A percentile compares a stretch with the other conserved stretches of the same genome.
Evolutionary conservation across 2,113 vertebrate genomes (phyloP).

Genomic region (Phodopus roborovskii): DNA sequence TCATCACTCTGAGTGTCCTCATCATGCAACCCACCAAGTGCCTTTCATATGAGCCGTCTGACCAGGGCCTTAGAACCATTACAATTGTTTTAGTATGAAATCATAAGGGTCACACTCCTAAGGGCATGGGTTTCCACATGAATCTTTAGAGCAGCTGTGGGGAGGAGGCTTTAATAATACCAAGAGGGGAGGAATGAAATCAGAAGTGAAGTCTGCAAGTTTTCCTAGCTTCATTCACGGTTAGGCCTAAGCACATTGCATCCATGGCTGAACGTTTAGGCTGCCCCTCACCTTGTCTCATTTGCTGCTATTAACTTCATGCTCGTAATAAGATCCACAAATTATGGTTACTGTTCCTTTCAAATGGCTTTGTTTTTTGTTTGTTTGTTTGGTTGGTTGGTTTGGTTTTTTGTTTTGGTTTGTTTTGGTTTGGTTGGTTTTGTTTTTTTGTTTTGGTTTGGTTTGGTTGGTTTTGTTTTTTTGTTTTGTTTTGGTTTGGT

Average conservation of each 20-base stretch:
- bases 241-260: neutral
- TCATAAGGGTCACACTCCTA: neutral
- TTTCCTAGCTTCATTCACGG: neutral
- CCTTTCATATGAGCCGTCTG: neutral
- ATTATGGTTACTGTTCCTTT: neutral
- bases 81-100: neutral
- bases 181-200: neutral
- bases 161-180: neutral
- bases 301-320: neutral
- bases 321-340: neutral
- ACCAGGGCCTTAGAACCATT: neutral
- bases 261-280: neutral
- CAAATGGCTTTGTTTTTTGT: neutral
- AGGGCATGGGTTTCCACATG: neutral
- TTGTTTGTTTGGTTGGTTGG: too few species aligned
- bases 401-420: too few species aligned
- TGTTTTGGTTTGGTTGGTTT: neutral
- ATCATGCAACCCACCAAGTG: neutral
- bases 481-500: too few species aligned
- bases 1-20: too few species aligned
- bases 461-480: too few species aligned
- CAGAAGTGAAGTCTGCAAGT: neutral
- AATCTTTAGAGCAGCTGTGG: neutral
- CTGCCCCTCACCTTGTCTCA: neutral
- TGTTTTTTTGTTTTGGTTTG: neutral